Conservation (phyloP, 2,888 invertebrate species). For the Octonoba sinensis region DNA sequence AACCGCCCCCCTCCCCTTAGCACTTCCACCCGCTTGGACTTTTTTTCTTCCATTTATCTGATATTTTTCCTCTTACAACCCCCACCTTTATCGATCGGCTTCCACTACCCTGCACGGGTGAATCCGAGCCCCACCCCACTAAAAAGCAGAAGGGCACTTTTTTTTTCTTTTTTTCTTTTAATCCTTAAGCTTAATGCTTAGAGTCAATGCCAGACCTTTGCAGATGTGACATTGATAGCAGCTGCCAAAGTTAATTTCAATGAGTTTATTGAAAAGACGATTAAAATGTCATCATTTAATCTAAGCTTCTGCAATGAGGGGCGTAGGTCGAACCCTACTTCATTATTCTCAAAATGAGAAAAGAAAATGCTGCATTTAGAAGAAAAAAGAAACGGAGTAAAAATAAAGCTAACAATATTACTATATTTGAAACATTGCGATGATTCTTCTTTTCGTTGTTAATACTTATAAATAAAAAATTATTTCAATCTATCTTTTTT, state of each 20-base stretch:
- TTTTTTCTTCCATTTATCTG: constrained; percentile 25
- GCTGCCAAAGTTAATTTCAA: constrained; percentile 31
- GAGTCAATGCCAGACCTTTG: constrained; percentile 2
- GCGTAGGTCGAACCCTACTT: too few species aligned
- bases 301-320: background rate
- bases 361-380: too few species aligned
- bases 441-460: background rate
- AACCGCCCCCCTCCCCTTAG: background rate
- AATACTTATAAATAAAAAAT: constrained; percentile 3
- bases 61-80: background rate
- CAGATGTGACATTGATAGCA: constrained; percentile 11
- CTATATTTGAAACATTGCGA: too few species aligned
- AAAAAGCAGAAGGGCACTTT: constrained; percentile 10
- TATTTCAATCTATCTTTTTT: background rate
- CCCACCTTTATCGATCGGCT: constrained; percentile 38
- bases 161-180: constrained; percentile 26
- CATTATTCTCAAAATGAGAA: too few species aligned
- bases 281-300: constrained; percentile 24
- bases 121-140: constrained; percentile 29
- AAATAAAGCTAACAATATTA: too few species aligned
- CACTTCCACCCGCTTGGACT: background rate
- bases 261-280: constrained; percentile 17
- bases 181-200: background rate
- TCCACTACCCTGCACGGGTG: constrained; percentile 17
- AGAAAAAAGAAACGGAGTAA: too few species aligned